Base-by-base conservation (phyloP, 2,113 vertebrate species). In the Sprattus sprattus region DNA sequence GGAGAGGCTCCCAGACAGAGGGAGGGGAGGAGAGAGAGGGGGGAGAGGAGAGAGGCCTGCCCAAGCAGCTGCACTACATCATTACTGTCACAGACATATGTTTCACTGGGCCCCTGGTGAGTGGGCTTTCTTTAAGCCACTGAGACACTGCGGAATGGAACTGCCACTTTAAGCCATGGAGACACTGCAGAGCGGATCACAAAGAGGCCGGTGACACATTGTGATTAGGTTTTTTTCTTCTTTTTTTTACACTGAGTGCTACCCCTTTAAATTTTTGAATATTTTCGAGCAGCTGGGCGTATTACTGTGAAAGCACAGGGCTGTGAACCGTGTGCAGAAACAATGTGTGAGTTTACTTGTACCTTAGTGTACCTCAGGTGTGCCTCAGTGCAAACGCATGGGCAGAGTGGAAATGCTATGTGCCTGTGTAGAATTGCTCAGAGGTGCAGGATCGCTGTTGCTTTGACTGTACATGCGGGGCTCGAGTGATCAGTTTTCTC, bases 1-100 rank as follows among this genome's bases (percentile, higher is more conserved):
- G 81, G 60, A 85, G 67, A 88, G 6, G 6, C 25, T 60, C 57
- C 50, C 71, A 91, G 89, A 87, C 82, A 52, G 50, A 67, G 85
- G 84, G 83, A 91, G 81, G 83, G n/a, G 86, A 49, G 91, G 2
- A 39, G 49, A 47, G 67, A 82, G 54, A 49, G 46, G 11, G 25
- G 2, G 25, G 28, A n/a, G 39, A 32, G 16, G 47, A 32, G 6
- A 45, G 57, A 71, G n/a, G 71, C 82, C 75, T 83, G 71, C 9
- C 39, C 13, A 57, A 54, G 32, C 45, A 28, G 71, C 71, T 78
- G 71, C 71, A 78, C 71, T 78, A 39, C 28, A 78, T 78, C 71
- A 78, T 78, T 78, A 78, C 71, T 78, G 71, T 78, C 71, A 78
- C 71, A 78, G 71, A 16, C 28, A 32, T 44, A 78, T 78, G 71